Base-by-base conservation (phyloP, 92 coral and sea anemone species). In the Umimayanthus kanabou region DNA sequence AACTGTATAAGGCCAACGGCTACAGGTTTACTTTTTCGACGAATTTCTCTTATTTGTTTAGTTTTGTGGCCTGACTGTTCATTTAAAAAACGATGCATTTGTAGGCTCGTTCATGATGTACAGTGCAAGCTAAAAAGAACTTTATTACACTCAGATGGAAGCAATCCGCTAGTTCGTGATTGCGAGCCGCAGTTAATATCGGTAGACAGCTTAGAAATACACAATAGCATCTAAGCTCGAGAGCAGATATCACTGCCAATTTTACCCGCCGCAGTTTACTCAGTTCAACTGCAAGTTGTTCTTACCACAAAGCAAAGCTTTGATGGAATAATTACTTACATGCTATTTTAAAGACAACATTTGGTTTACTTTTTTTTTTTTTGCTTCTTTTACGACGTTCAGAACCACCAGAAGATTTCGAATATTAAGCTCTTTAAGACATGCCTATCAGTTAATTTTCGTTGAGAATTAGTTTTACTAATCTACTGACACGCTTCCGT, bases 381-480 rank as follows among this genome's bases (percentile, higher is more conserved):
- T 7, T n/a, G 6, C 15, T 18, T 58, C 20, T 47, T 23, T 78
- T 78, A 33, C 26, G 33, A n/a, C 22, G 23, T 11, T 76, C 5
- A 16, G 16, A 77, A 77, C 16, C 25, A 45, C 11, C 45, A 5
- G 29, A 53, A 23, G 64, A 77, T 20, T 77, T 77, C 26, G 37
- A 26, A 20, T 69, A 43, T 67, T 20, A 40, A 45, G 40, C n/a
- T 70, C 45, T n/a, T 66, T 64, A 40, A 64, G 45, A 6, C 66
- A 26, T 70, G n/a, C 67, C 71, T 83, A 45, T 83, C 78, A 65
- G 15, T 23, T 18, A 18, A 47, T 70, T 42, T 82, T 83, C 11
- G 20, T 50, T 45, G 43, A 70, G 18, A 13, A n/a, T 43, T 69
- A 40, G 86, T 47, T 47, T 78, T 45, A 57, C 75, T 23, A 64